A percentile compares a stretch with the other conserved stretches of the same genome.
These are phyloP conservation scores for Zelostemma sp. DNA, from an alignment of 1,140 invertebrate genomes.

Conservation along the genomic window DNA sequence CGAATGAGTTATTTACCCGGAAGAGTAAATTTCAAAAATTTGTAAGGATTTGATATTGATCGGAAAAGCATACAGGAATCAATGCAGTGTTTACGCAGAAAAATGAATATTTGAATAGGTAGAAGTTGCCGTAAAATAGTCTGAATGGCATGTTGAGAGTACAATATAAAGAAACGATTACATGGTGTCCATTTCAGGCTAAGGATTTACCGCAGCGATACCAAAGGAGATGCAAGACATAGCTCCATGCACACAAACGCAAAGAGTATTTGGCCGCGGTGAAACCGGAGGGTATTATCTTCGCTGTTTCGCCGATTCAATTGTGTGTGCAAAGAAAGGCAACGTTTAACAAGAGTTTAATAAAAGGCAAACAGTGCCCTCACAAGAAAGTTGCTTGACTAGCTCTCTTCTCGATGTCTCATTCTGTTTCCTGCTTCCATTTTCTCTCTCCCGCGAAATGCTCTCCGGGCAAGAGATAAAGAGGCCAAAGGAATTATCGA, in stretches of 20 bases:
- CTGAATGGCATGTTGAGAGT: background rate
- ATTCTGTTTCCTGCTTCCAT: conserved; percentile 21
- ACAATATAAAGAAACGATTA: conserved; percentile 53
- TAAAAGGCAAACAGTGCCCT: conserved; percentile 67
- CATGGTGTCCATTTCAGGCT: conserved; percentile 64
- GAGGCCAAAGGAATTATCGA: conserved; percentile 33
- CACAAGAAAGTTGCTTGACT: conserved; percentile 33
- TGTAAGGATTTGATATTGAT: background rate
- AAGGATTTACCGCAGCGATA: conserved; percentile 4
- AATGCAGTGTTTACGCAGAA: background rate
- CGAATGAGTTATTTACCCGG: too few species aligned
- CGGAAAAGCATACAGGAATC: background rate
- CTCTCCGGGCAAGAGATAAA: conserved; percentile 34
- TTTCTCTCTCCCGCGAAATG: conserved; percentile 4
- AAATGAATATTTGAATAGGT: background rate
- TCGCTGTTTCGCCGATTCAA: conserved; percentile 69
- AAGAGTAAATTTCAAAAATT: too few species aligned
- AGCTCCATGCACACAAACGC: conserved; percentile 6
- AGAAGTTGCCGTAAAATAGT: background rate
- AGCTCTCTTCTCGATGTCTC: conserved; percentile 33
- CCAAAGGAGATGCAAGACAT: background rate
- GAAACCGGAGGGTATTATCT: conserved; percentile 59
- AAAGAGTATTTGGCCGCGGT: conserved; percentile 26
- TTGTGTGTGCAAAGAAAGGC: conserved; percentile 67
- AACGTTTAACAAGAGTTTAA: conserved; percentile 70